Base-by-base conservation (phyloP, 2,797 vertebrate species). In the Megalops cyprinoides region DNA sequence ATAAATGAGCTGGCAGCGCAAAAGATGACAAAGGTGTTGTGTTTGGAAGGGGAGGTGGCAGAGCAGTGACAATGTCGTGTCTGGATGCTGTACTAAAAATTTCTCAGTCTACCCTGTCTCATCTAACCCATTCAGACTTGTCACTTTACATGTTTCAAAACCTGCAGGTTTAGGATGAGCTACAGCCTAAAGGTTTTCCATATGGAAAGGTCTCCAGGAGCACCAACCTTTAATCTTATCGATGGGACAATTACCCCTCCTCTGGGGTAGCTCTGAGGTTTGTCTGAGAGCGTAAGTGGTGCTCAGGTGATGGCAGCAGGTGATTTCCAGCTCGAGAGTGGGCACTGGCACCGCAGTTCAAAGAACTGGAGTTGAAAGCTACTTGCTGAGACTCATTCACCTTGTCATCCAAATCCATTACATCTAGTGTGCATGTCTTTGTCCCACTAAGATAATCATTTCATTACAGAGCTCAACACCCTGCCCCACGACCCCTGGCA, bases 361-460 rank as follows among this genome's bases (percentile, higher is more conserved):
- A 1, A 92, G 89, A 87, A 80, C 88, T 74, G 77, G 84, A 88
- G 90, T 91, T 87, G 87, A 87, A 93, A 93, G 89, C 92, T 93
- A 92, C n/a, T 93, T 91, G 91, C 82, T 76, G 85, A 85, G 85
- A 91, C 91, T 92, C 91, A 89, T 91, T 80, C 82, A 81, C 86
- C 90, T 90, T 90, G 91, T 91, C 92, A 89, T 88, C 91, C 89
- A 90, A 78, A 92, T 91, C 90, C 20, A 89, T 91, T 92, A 89
- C 91, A 89, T 90, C 86, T 84, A 83, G 80, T 83, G 85, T 78
- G 79, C 74, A 83, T 85, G 86, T 28, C 46, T 88, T 91, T 87
- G 85, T 85, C 85, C 86, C 85, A 75, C 82, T 2, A 86, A 86
- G 82, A 87, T 87, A 88, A 89, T 86, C 87, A 53, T 75, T 81